phyloP scores from a whole-genome alignment of 2,113 vertebrate species.

The Myotis davidii region DNA sequence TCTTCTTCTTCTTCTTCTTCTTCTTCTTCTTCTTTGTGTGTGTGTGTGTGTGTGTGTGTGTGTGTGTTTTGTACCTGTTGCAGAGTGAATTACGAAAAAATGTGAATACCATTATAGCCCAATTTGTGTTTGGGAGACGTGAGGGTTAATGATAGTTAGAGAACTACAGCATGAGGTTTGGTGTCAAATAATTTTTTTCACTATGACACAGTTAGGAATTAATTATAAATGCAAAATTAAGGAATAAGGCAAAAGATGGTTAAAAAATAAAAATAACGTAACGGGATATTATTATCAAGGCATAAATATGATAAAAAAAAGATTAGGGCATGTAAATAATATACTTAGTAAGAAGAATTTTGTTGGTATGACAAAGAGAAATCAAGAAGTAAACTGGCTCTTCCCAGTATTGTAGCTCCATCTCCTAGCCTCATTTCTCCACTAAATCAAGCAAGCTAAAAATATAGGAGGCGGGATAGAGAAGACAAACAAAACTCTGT shows the following conservation, averaged over 20 bases:
- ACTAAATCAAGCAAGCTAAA: neutral
- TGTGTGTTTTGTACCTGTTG: neutral
- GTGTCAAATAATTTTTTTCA: neutral
- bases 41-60: too few species aligned
- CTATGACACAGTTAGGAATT: neutral
- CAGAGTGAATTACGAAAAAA: neutral
- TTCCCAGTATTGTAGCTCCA: neutral
- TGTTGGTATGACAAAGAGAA: neutral
- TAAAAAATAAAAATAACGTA: neutral
- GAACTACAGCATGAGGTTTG: neutral
- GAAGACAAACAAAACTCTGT: neutral
- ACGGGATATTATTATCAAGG: neutral
- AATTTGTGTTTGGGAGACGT: neutral
- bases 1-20: too few species aligned
- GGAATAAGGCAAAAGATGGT: neutral
- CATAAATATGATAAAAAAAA: neutral
- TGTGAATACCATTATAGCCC: neutral
- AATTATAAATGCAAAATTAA: conserved; percentile 18
- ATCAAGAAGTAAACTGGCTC: neutral
- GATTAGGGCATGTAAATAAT: neutral
- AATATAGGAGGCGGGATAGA: neutral
- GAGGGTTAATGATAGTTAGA: neutral
- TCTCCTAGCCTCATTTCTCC: neutral
- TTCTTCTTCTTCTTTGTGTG: neutral
- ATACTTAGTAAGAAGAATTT: neutral